Base-by-base conservation (phyloP, 2,888 invertebrate species). In the Leptogaster cylindrica region DNA sequence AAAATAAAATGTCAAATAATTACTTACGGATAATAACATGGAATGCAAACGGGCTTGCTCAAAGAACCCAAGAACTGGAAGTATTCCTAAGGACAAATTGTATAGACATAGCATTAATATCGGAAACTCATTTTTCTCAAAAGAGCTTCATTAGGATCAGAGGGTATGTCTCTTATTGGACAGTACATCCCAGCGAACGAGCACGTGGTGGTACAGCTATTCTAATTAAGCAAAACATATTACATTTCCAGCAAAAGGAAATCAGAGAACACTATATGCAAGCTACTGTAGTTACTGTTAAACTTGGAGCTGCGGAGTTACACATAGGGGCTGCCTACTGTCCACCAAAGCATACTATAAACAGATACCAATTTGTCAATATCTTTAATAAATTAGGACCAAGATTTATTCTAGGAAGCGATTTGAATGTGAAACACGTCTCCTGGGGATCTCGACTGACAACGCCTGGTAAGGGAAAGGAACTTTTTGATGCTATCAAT, bases 391-490 rank as follows among this genome's bases (percentile, higher is more conserved):
- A 12, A 4, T 16, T 39, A 14, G 39, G 39, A 1, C 12, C 39
- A 39, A 39, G 16, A 39, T 39, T 39, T 8, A 39, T 39, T 39
- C 14, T n/a, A n/a, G n/a, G n/a, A 31, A 31, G 7, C 2, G 48
- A 65, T 23, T 65, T 27, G 14, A 65, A 50, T 23, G 50, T 41
- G 12, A 65, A 52, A 14, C 28, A 65, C n/a, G n/a, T n/a, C n/a
- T n/a, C n/a, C n/a, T 65, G 65, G 48, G 66, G 58, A 12, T 66
- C 66, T 3, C 33, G 66, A 27, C 41, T 66, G 8, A 58, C 20
- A 8, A 58, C 46, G 5, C 51, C 23, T 4, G 31, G 31, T 31
- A 66, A 41, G 23, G 66, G 66, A 4, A 20, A 28, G 16, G n/a
- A 20, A n/a, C 66, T 55, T 14, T 20, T 2, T n/a, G 3, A 12